Percentiles rank a stretch among this genome's conserved stretches.
Conservation (phyloP, 2,888 invertebrate genomes). For the Agonum fuliginosum region DNA sequence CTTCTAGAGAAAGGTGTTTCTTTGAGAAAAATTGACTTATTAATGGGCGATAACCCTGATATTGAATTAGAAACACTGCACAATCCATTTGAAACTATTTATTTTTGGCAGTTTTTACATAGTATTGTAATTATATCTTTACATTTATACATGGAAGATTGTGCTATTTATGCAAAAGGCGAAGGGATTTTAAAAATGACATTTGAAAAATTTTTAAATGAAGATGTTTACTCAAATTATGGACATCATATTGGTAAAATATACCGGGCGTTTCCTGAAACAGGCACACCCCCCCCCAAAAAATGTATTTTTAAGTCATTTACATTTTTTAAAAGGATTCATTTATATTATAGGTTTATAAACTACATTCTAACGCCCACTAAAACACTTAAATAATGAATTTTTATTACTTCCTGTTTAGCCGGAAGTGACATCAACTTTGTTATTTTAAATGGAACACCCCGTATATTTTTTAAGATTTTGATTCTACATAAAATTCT, state of each 20-base stretch:
- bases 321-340: no score
- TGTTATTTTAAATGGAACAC: no score
- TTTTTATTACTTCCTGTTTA: no score
- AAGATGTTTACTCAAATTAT: slow-evolving; percentile 72
- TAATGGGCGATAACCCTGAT: slow-evolving; percentile 73
- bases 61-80: slow-evolving; percentile 73
- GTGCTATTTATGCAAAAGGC: slow-evolving; percentile 70
- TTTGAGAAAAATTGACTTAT: slow-evolving; percentile 74
- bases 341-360: no score
- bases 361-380: no score
- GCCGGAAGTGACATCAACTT: no score
- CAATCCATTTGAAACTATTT: slow-evolving; percentile 77
- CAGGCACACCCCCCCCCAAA: no score
- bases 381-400: no score
- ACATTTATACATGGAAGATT: slow-evolving; percentile 72
- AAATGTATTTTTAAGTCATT: no score
- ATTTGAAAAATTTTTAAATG: slow-evolving; percentile 75
- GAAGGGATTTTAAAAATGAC: slow-evolving; percentile 75
- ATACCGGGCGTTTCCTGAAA: no score
- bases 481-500: no score
- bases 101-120: slow-evolving; percentile 79
- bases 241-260: slow-evolving; percentile 73
- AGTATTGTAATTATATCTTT: slow-evolving; percentile 75
- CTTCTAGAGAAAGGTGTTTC: slow-evolving; percentile 74
- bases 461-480: no score